Conservation (phyloP, 2,888 invertebrate genomes). For the Electrophaes corylata region DNA sequence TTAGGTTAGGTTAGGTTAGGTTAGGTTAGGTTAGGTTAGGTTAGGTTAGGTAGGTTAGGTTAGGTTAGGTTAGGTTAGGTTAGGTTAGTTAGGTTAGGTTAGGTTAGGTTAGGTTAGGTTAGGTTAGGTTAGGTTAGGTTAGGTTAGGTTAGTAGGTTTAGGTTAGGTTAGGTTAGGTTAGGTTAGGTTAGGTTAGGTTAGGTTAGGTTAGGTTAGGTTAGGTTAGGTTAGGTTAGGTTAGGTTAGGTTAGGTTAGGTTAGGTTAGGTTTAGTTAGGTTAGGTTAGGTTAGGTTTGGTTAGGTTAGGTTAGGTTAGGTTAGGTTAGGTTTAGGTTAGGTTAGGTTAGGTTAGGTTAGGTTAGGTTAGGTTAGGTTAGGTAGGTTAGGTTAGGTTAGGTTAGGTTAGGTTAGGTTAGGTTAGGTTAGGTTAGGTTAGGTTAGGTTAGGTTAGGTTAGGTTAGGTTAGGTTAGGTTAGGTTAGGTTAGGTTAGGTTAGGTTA, state of each 20-base stretch:
- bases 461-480: constrained; percentile 39
- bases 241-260: constrained; percentile 32
- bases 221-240: constrained; percentile 36
- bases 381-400: constrained; percentile 30
- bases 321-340: constrained; percentile 28
- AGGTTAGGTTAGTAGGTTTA: constrained; percentile 26
- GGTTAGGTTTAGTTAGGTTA: constrained; percentile 32
- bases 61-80: constrained; percentile 36
- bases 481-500: too few relatives aligned
- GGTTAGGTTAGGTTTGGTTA: constrained; percentile 18
- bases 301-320: constrained; percentile 27
- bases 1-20: constrained; percentile 34
- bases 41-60: constrained; percentile 35
- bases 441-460: constrained; percentile 37
- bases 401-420: constrained; percentile 32
- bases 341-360: constrained; percentile 31
- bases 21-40: constrained; percentile 35
- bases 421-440: constrained; percentile 25
- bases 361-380: constrained; percentile 30
- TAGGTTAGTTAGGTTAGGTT: constrained; percentile 36
- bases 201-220: constrained; percentile 29
- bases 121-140: constrained; percentile 29
- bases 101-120: constrained; percentile 34
- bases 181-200: constrained; percentile 29
- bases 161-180: constrained; percentile 37